Evolutionary conservation across 2,113 vertebrate species (phyloP).

Genomic region (Caracal caracal): DNA sequence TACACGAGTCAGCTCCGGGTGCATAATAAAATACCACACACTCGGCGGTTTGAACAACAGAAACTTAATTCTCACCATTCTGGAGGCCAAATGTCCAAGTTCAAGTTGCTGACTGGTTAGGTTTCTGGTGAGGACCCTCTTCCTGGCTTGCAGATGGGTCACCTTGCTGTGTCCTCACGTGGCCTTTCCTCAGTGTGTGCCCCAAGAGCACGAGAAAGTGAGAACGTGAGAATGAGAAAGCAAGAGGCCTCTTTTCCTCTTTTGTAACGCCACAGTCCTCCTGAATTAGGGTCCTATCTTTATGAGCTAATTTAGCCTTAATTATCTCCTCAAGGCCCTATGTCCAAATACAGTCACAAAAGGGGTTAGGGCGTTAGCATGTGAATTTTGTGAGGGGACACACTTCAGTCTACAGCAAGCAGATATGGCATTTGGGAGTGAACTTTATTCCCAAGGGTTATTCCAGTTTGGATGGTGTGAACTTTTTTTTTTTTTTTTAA

Average conservation of each 20-base stretch:
- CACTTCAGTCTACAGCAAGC: not conserved
- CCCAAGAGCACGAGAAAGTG: rapidly evolving
- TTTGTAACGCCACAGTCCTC: not conserved
- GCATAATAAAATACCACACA: not conserved
- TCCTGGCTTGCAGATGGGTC: not conserved
- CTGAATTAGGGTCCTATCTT: not conserved
- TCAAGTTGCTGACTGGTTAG: not conserved
- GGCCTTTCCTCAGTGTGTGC: not conserved
- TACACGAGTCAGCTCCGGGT: not conserved
- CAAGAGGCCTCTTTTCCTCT: not conserved
- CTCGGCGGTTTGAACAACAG: not conserved
- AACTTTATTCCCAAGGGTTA: constrained; percentile 36
- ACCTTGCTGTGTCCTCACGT: not conserved
- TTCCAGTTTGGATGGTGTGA: not conserved
- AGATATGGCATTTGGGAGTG: constrained; percentile 28
- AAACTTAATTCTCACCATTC: not conserved
- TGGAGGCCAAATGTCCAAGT: not conserved
- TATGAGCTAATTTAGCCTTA: not conserved
- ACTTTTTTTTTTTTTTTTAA: too few species aligned
- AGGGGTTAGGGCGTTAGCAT: not conserved
- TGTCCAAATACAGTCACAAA: not conserved
- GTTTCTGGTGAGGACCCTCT: not conserved
- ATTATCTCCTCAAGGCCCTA: not conserved
- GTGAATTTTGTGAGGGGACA: not conserved
- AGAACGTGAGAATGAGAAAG: not conserved